Conservation (phyloP, 1,140 invertebrate genomes). For the Ceratosolen solmsi region DNA sequence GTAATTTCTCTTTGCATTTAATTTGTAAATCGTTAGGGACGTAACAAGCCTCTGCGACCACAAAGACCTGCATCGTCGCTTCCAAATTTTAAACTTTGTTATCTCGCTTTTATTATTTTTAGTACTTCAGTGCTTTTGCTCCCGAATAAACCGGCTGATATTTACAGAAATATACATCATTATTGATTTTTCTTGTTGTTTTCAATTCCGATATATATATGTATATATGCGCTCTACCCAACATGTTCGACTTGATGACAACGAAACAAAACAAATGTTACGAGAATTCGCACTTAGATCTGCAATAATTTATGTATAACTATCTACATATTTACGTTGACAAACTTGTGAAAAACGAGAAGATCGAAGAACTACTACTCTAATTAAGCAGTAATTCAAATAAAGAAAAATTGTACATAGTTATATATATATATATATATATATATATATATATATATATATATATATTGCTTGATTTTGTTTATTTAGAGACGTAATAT, state of each 20-base stretch:
- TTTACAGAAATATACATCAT: constrained; percentile 50
- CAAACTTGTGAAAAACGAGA: constrained; percentile 3
- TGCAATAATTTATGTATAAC: constrained; percentile 47
- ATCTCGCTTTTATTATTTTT: constrained; percentile 21
- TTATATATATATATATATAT: too few relatives aligned
- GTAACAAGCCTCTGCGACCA: neutral
- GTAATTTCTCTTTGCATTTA: constrained; percentile 40
- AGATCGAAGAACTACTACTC: neutral
- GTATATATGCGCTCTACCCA: constrained; percentile 2
- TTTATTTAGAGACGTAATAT: constrained; percentile 38
- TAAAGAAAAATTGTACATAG: constrained; percentile 13
- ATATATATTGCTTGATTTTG: constrained; percentile 35
- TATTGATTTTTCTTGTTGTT: constrained; percentile 36
- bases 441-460: too few relatives aligned
- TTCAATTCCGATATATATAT: constrained; percentile 45
- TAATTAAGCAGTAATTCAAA: constrained; percentile 22
- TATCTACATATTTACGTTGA: constrained; percentile 49
- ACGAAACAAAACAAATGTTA: constrained; percentile 6
- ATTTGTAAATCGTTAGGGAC: constrained; percentile 35
- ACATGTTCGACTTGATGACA: constrained; percentile 27
- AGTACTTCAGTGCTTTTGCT: constrained; percentile 48
- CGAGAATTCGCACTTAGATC: constrained; percentile 22
- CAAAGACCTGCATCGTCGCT: neutral
- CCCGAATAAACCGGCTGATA: constrained; percentile 46
- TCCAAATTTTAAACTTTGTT: constrained; percentile 8